phyloP scores from a whole-genome alignment of 2,797 vertebrate species.

The Cossypha dichroa region DNA sequence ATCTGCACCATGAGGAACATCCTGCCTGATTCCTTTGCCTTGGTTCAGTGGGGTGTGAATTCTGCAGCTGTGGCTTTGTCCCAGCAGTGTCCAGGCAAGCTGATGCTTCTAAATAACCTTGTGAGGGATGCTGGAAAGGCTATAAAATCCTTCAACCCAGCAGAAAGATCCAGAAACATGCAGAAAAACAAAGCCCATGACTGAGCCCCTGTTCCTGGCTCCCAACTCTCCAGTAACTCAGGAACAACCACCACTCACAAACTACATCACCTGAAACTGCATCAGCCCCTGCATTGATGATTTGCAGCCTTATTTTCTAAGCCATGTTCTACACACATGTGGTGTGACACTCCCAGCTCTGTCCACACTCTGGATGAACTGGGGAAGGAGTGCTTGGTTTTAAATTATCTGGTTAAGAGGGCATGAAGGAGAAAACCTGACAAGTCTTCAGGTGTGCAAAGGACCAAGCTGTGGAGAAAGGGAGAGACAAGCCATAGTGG shows the following conservation, averaged over 20 bases:
- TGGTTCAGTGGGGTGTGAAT: not conserved
- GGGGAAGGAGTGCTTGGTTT: not conserved
- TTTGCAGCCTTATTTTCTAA: not conserved
- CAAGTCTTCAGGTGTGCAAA: not conserved
- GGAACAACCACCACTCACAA: not conserved
- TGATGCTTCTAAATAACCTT: not conserved
- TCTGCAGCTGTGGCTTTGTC: not conserved
- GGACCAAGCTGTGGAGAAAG: not conserved
- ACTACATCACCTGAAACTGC: not conserved
- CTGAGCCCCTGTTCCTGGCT: not conserved
- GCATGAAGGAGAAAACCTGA: not conserved
- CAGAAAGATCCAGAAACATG: not conserved
- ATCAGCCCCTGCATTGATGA: not conserved
- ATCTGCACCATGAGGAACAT: not conserved
- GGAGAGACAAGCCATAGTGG: not conserved
- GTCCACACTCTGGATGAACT: not conserved
- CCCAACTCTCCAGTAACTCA: not conserved
- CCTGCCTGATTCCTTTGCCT: accelerated
- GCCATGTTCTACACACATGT: not conserved
- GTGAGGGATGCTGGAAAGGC: not conserved
- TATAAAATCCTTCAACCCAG: not conserved
- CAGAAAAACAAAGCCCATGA: not conserved
- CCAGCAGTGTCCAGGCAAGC: not conserved
- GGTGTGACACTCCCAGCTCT: not conserved
- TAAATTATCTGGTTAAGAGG: not conserved